Evolutionary conservation across 2,797 vertebrate genomes (phyloP), one percentile per base, ranked within the genome.

Genomic region (Pelobates cultripes): DNA sequence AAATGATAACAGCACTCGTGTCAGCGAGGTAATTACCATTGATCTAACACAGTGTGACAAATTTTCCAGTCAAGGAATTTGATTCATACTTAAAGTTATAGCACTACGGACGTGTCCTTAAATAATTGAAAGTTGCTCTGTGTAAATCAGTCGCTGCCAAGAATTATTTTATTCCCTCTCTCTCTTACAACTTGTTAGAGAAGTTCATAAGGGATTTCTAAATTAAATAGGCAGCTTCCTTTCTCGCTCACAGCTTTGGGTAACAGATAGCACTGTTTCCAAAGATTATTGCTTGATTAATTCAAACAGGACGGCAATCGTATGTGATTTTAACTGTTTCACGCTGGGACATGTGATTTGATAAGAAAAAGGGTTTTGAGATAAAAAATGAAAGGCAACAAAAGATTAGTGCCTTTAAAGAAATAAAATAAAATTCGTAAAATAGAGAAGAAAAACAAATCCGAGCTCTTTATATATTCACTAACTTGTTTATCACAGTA

Each of bases 21-120:
- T 98, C 96, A 97, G 94, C 93, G 92, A 94, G 95, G 96, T 97
- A 98, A 98, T 98, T 98, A 97, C 95, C 96, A 98, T 98, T 97
- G 97, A 98, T 97, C 96, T 95, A 95, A 91, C 92, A 95, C 93
- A 89, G 90, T 90, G 93, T 96, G 96, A 97, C 96, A 96, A 95
- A 94, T 95, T 95, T 91, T 92, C 93, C 91, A 89, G 89, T 89
- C 93, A 92, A 90, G 89, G 89, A 88, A 88, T 87, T 87, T 97
- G 96, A 98, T 96, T 97, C 95, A 97, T 97, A 91, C 94, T 91
- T 88, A 91, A 92, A 90, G 86, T 90, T 93, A 92, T 91, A 89
- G 90, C 89, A 85, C 85, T 88, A 84, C 86, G 87, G 90, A 91
- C 88, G 89, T 87, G 87, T 89, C 87, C 90, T 90, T 90, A 90